Evolutionary conservation across 1,140 invertebrate genomes (phyloP), one percentile per base, ranked within the genome.

Genomic region (Caenorhabditis brenneri): DNA sequence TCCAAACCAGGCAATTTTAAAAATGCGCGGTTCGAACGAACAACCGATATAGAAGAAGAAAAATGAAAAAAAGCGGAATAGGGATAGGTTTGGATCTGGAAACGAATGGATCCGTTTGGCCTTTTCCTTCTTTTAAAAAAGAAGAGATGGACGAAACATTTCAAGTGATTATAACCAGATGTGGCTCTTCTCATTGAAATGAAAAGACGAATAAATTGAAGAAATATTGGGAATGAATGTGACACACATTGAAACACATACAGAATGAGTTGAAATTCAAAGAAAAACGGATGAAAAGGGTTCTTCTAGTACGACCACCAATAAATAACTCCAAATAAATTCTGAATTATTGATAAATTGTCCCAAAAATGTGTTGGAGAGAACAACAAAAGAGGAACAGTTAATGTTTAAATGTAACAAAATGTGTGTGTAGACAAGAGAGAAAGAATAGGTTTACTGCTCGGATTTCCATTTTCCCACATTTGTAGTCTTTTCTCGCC

Each of bases 141-240:
- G 58, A 65, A 65, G 58, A 60, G 31, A 55, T 19, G 12, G 16
- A 9, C 22, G 53, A 55, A 55, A 55, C 53, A 55, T 55, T 55
- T 27, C 15, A 55, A 55, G 15, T 55, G 53, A 55, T 55, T 55
- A 55, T 55, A 55, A 55, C 53, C 53, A 55, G 53, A 55, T 55
- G 53, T 55, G 53, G 53, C 53, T 55, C 53, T 29, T 24, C 24
- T 10, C 15, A 10, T 55, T 27, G 1, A 10, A 4, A 27, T 24
- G 24, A 55, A 55, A 55, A 19, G 48, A 4, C 15, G 48, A 51
- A 51, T 55, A 55, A 55, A 55, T 55, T 55, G 53, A n/a, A 55
- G 53, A 19, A 55, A 55, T 55, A 55, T 55, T 55, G 53, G 10
- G 53, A 55, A 27, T 55, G 49, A 51, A 51, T 51, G 49, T 51